Evolutionary conservation across 2,888 invertebrate species (phyloP).

Genomic region (Volucella inflata): DNA sequence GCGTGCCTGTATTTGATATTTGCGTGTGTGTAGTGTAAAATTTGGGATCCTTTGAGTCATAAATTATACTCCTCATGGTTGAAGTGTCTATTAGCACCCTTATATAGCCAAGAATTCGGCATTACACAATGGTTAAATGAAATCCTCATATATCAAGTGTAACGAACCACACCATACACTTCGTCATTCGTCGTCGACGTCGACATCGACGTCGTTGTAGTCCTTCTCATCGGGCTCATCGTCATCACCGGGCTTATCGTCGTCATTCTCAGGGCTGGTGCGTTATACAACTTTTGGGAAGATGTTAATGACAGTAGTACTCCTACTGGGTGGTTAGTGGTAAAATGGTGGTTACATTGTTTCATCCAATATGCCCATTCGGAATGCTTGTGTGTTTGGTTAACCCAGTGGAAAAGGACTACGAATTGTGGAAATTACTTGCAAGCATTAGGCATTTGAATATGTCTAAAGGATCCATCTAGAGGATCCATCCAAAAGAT

Average conservation of each 20-base stretch:
- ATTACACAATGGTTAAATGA: constrained; percentile 77
- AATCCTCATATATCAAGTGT: constrained; percentile 78
- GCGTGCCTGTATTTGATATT: background rate
- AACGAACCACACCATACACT: constrained; percentile 78
- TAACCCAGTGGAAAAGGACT: constrained; percentile 10
- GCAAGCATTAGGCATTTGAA: constrained; percentile 62
- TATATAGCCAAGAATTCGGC: constrained; percentile 80
- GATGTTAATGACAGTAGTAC: constrained; percentile 69
- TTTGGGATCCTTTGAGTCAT: constrained; percentile 54
- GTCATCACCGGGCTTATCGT: constrained; percentile 43
- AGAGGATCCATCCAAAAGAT: too few species aligned
- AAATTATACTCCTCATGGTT: constrained; percentile 73
- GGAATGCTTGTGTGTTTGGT: constrained; percentile 11
- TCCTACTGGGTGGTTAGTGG: constrained; percentile 40
- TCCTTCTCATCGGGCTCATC: constrained; percentile 29
- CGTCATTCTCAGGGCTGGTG: constrained; percentile 56
- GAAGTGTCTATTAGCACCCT: constrained; percentile 82
- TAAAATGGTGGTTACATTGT: constrained; percentile 68
- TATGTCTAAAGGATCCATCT: constrained; percentile 46
- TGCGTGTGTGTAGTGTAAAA: constrained; percentile 21
- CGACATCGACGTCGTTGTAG: constrained; percentile 7
- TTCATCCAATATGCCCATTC: constrained; percentile 49
- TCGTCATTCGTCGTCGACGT: constrained; percentile 73
- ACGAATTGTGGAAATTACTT: constrained; percentile 59
- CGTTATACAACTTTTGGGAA: constrained; percentile 58